Evolutionary conservation across 2,113 vertebrate genomes (phyloP).

Genomic region (Upupa epops): DNA sequence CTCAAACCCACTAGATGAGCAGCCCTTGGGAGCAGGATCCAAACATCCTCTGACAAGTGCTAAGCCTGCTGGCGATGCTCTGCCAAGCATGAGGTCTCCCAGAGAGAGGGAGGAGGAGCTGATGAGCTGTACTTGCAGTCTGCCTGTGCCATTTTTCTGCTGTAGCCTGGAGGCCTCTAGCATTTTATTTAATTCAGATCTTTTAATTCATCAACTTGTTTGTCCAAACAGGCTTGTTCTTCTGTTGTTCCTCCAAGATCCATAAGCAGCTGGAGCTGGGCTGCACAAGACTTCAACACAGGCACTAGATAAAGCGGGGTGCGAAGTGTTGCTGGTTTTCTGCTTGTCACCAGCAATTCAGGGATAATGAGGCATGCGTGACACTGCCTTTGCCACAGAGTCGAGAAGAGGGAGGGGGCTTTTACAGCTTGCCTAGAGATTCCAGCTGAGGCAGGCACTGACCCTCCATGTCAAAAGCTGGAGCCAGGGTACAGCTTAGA

Average conservation of each 20-base stretch:
- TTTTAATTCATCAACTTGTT: conserved; percentile 47
- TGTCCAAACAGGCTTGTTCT: conserved; percentile 24
- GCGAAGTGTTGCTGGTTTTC: neutral
- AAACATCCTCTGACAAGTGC: neutral
- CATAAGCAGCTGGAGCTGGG: neutral
- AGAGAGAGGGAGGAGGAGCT: neutral
- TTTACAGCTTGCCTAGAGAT: neutral
- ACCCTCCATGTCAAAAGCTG: neutral
- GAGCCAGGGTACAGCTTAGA: neutral
- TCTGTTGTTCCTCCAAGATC: neutral
- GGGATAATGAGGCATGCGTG: neutral
- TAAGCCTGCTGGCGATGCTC: neutral
- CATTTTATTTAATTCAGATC: conserved; percentile 40
- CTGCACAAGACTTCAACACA: neutral
- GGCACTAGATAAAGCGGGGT: neutral
- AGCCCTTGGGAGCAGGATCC: neutral
- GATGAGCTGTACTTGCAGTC: neutral
- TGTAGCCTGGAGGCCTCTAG: neutral
- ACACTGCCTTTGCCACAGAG: neutral
- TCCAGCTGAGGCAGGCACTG: neutral
- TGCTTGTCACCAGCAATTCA: neutral
- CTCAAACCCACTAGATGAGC: neutral
- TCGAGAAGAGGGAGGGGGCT: neutral
- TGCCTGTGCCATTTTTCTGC: neutral
- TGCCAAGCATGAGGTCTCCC: neutral